Base-by-base conservation (phyloP, 2,888 invertebrate species). In the Eucera pruinosa region DNA sequence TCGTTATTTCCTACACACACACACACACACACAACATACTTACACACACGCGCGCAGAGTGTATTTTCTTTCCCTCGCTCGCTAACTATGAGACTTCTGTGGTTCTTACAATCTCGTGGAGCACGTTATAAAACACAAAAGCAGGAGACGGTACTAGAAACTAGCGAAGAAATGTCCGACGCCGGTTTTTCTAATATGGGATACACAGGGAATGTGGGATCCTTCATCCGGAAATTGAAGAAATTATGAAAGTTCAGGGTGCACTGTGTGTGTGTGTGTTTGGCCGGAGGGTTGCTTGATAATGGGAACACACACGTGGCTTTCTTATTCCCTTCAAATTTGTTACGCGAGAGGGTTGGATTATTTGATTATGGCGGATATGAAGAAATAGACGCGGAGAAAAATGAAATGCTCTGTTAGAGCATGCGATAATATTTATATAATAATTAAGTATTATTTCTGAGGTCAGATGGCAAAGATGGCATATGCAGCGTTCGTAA, bases 61-160 rank as follows among this genome's bases (percentile, higher is more conserved):
- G 67, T 83, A 80, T 83, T 85, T 85, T 76, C 84, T 75, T 79
- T 81, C 72, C 30, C 60, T 57, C 73, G 68, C 55, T 72, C 67
- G 48, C 57, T 43, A 64, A 43, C 65, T 33, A 27, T 55, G 33
- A 15, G 45, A 54, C 43, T 43, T 50, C n/a, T 73, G 82, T 84
- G 82, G 70, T 82, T 80, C 72, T 80, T 76, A 27, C 62, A 48
- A 57, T 18, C 69, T 39, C 52, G 43, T 54, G 50, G 11, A 20
- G 43, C 62, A 54, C 36, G 41, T 66, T 77, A 48, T 43, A 62
- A 67, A 71, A 48, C 39, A 65, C 36, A 23, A 54, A 60, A 57
- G 57, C 39, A n/a, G n/a, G n/a, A n/a, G 52, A 33, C 75, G 54
- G 48, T n/a, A n/a, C 50, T 18, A 45, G 52, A 48, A 75, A 73